Evolutionary conservation across 35 echinoderm and acorn worm species (phyloP), one percentile per base, ranked within the genome.

Genomic region (Apostichopus parvimensis): DNA sequence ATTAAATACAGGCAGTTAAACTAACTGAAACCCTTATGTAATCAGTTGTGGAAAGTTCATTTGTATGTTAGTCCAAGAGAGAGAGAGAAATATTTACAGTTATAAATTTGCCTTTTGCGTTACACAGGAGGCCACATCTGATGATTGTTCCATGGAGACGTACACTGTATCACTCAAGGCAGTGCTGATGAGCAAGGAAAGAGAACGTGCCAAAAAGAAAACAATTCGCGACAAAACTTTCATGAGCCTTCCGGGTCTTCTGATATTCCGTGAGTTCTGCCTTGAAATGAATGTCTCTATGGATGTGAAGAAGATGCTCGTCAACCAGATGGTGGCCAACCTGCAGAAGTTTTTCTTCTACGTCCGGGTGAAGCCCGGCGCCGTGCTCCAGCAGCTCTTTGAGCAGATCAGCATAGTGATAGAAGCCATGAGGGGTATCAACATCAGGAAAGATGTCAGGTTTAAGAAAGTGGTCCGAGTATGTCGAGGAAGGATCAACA

Each of bases 281-380:
- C 52, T 88, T 25, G 86, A 88, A 26, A 88, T 88, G 86, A 73
- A 73, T 6, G 61, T 88, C 0, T 88, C 57, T 22, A 88, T 73
- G 68, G 86, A 88, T 88, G 62, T 88, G 34, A 73, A 88, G 64
- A 88, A 55, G 86, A 88, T 88, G 86, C 26, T n/a, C 0, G 53
- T 88, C 4, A 68, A 18, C 21, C 86, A 88, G 64, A 58, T 88
- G 34, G 86, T 73, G 8, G 57, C 60, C 86, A 88, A 68, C 57
- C 86, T 88, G 22, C 86, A 88, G 28, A 88, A 88, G 62, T 88
- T 88, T 72, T 88, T 88, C 86, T 88, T 88, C 62, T 88, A 52
- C 54, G 86, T 88, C 24, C 17, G 86, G n/a, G 86, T 88, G 24
- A 88, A 88, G 62, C 86, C 86, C 8, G 86, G 86, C 15, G 86